A percentile compares a stretch with the other conserved stretches of the same genome.
These are phyloP conservation scores for Neoseiulus cucumeris DNA, from an alignment of 1,140 invertebrate genomes.

Conservation along the genomic window DNA sequence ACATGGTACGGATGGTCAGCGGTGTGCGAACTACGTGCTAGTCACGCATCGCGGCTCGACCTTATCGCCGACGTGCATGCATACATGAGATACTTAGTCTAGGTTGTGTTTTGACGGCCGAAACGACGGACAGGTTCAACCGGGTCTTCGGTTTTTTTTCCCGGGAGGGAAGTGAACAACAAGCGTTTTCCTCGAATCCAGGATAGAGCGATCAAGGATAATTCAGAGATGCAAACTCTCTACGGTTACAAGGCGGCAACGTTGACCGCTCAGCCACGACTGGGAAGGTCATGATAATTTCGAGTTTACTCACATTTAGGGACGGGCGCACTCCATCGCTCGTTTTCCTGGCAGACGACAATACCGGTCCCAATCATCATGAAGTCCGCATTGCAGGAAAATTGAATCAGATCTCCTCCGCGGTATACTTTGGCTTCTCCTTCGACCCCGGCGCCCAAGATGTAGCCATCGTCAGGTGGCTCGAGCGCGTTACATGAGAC, in stretches of 20 bases:
- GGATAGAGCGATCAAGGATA: too few species aligned
- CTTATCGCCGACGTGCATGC: neutral
- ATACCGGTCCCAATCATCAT: conserved; percentile 66
- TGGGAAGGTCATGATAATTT: too few species aligned
- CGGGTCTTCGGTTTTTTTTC: too few species aligned
- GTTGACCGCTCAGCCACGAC: too few species aligned
- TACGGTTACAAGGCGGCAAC: too few species aligned
- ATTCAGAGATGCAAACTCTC: too few species aligned
- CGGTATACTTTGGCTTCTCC: conserved; percentile 35
- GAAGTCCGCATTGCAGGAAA: conserved; percentile 62
- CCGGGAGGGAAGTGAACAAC: too few species aligned
- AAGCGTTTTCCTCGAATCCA: too few species aligned
- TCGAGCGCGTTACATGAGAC: conserved; percentile 48
- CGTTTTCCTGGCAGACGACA: conserved; percentile 65
- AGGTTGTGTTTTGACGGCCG: too few species aligned
- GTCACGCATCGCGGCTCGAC: neutral
- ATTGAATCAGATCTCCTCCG: conserved; percentile 59
- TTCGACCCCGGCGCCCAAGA: conserved; percentile 37
- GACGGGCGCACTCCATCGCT: conserved; percentile 56
- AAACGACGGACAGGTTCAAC: too few species aligned
- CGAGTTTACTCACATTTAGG: conserved; percentile 56
- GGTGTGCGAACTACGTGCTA: conserved; percentile 6
- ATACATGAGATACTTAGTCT: neutral
- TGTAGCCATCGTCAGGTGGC: conserved; percentile 49
- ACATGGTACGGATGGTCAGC: neutral